Evolutionary conservation across 2,113 vertebrate genomes (phyloP), one percentile per base, ranked within the genome.

Genomic region (Oreamnos americanus): DNA sequence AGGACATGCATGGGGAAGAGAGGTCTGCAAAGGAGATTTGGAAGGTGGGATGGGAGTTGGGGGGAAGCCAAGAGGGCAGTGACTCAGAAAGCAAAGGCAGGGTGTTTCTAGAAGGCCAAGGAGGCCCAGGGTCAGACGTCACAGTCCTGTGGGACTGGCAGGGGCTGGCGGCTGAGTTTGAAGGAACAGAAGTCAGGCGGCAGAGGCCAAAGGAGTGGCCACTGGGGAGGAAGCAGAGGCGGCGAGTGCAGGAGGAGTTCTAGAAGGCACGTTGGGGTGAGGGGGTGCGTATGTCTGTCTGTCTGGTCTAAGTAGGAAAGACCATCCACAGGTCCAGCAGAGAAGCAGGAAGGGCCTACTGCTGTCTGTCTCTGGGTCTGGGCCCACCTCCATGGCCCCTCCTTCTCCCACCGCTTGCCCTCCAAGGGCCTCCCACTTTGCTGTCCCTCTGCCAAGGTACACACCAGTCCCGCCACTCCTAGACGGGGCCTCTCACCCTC

Each of bases 361-460:
- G 53, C 91, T 53, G 91, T n/a, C 95, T 88, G 55, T 93, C 76
- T 94, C 23, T 57, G 71, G 79, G 76, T 81, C 88, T 71, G 88
- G 90, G 94, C 57, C 79, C 28, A 30, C 57, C 45, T 55, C 83
- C 47, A 47, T 23, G 23, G 0, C 60, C 89, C 47, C 36, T 84
- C 67, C 67, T 64, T 89, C 83, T 67, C 71, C 92, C 43, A n/a
- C 86, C 19, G 45, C 60, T 91, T 97, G 90, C 97, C 96, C 91
- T 97, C 87, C 33, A 2, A 93, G 86, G 97, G 91, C 97, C 97
- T 98, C 98, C 97, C 90, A 97, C 95, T 97, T 94, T 58, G 96
- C 96, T 98, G 97, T 97, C 62, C 93, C 95, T 88, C 79, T 94
- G 98, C 98, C 98, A 98, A 98, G 91, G 94, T 97, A 98, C 86